phyloP scores from a whole-genome alignment of 1,140 invertebrate genomes.

The Sarcophaga peregrina region DNA sequence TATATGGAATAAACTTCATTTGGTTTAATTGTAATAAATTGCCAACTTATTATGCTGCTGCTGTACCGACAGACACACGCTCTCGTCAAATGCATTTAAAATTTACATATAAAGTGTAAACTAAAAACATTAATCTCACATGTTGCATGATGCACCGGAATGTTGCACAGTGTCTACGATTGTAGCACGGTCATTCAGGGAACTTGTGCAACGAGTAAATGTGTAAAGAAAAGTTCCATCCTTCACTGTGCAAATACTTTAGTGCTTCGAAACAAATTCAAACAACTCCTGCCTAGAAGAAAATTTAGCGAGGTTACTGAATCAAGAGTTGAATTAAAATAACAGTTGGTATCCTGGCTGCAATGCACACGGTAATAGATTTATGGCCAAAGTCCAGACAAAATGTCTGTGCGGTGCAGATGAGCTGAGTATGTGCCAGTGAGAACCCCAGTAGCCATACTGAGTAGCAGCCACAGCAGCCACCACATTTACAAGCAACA shows the following conservation, averaged over 20 bases:
- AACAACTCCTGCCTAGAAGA: constrained; percentile 48
- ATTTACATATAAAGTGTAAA: constrained; percentile 40
- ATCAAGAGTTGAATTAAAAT: constrained; percentile 30
- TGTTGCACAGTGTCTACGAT: background rate
- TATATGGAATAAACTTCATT: constrained; percentile 37
- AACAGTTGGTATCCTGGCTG: constrained; percentile 27
- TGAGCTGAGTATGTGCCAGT: constrained; percentile 32
- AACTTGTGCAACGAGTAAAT: background rate
- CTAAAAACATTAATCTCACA: constrained; percentile 59
- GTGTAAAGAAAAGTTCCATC: background rate
- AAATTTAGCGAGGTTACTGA: constrained; percentile 42
- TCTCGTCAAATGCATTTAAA: constrained; percentile 40
- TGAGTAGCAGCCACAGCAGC: background rate
- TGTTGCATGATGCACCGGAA: constrained; percentile 49
- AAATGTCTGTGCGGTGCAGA: constrained; percentile 63
- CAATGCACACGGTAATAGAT: constrained; percentile 50
- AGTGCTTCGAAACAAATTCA: constrained; percentile 62
- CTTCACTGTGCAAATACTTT: constrained; percentile 56
- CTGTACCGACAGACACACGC: background rate
- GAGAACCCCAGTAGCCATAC: background rate
- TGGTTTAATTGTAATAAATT: constrained; percentile 39
- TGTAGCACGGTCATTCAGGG: background rate
- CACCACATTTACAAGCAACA: background rate
- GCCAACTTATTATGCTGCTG: constrained; percentile 42
- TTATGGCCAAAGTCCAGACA: constrained; percentile 62